Evolutionary conservation across 2,113 vertebrate genomes (phyloP).

Genomic region (Steatornis caripensis): DNA sequence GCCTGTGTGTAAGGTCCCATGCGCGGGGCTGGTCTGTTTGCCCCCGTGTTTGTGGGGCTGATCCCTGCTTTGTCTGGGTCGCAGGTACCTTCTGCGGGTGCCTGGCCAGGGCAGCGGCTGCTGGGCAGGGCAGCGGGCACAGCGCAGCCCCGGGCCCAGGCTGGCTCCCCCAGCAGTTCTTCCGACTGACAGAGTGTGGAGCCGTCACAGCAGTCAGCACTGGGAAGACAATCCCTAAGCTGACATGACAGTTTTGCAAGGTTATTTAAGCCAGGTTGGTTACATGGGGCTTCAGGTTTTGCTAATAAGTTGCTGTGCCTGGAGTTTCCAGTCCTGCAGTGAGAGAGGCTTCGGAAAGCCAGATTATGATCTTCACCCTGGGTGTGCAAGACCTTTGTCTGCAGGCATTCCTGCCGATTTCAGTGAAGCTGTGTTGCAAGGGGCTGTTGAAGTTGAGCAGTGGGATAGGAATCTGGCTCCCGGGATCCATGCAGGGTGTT

Average conservation of each 20-base stretch:
- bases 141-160: fast-evolving
- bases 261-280: not conserved
- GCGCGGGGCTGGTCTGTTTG: fast-evolving
- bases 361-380: not conserved
- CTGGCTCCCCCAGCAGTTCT: not conserved
- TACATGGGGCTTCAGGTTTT: not conserved
- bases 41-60: not conserved
- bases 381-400: not conserved
- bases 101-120: not conserved
- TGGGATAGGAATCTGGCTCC: not conserved
- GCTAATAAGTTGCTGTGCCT: not conserved
- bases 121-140: not conserved
- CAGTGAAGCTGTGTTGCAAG: not conserved
- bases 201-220: not conserved
- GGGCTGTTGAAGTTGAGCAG: not conserved
- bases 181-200: fast-evolving
- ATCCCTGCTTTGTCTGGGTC: not conserved
- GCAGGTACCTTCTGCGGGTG: not conserved
- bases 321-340: not conserved
- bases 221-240: not conserved
- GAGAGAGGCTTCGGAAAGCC: not conserved
- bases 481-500: not conserved
- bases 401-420: not conserved
- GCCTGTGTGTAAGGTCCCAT: fast-evolving
- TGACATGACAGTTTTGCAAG: not conserved